Base-by-base conservation (phyloP, 2,113 vertebrate species). In the Arvicanthis niloticus region DNA sequence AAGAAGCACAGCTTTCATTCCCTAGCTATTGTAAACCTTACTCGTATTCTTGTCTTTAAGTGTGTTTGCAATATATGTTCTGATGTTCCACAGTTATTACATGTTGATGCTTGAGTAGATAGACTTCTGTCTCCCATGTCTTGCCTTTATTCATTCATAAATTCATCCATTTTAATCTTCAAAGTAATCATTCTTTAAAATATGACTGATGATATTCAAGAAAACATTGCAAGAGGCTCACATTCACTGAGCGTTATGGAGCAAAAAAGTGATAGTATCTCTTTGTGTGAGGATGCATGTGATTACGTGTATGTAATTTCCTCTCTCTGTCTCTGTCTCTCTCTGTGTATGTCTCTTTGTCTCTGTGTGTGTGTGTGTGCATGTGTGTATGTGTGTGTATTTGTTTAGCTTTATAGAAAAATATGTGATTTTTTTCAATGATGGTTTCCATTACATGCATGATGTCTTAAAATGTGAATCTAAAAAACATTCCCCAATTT, bases 71-170 rank as follows among this genome's bases (percentile, higher is more conserved):
- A 89, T 70, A 87, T 11, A 4, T 40, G 56, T 67, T 65, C 34
- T 22, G 9, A 37, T 34, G 37, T 8, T 89, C 72, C 87, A 34
- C 2, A 76, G 31, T 88, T 42, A 87, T 77, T 70, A 93, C 8
- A 88, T 2, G 16, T 96, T 5, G 75, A 51, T 24, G 53, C 26
- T 76, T 85, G 53, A 96, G 82, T 1, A 0, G 86, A 84, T 58
- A 19, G 76, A 89, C 88, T 67, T 86, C 84, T 94, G 34, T 0
- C 0, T 82, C 80, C 56, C 9, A 1, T 48, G 90, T 62, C 5
- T 80, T 67, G 89, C 81, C 91, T 91, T 95, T 97, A 31, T 91
- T 97, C 73, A 84, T 17, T 95, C 42, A 45, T 48, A 5, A 93
- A 73, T 89, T 42, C 89, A 92, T 90, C 51, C 31, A 58, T 85